phyloP scores from a whole-genome alignment of 2,888 invertebrate genomes.

The Diploptera punctata region DNA sequence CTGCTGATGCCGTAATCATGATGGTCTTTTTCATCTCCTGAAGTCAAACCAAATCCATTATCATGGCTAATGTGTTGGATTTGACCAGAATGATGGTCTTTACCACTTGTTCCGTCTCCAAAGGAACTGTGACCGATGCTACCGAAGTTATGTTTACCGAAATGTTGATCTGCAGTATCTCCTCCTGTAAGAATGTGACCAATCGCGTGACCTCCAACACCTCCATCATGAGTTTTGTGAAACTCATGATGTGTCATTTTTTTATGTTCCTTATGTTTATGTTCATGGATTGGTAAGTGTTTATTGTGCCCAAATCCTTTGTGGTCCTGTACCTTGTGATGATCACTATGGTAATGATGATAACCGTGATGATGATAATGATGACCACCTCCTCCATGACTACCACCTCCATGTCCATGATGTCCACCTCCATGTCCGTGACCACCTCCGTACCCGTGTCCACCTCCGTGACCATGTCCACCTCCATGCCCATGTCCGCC shows the following conservation, averaged over 20 bases:
- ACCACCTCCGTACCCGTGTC: slow-evolving; percentile 47
- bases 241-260: background rate
- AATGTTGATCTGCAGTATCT: too few species aligned
- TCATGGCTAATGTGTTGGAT: too few species aligned
- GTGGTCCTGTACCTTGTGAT: slow-evolving; percentile 18
- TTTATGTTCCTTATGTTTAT: background rate
- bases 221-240: background rate
- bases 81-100: too few species aligned
- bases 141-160: too few species aligned
- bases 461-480: slow-evolving; percentile 54
- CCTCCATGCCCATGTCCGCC: slow-evolving; percentile 46
- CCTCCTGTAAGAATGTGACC: too few species aligned
- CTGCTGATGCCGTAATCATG: too few species aligned
- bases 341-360: background rate
- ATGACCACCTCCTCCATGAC: background rate
- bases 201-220: too few species aligned
- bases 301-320: too few species aligned
- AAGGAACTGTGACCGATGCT: too few species aligned
- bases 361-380: slow-evolving; percentile 8
- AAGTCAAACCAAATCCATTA: too few species aligned
- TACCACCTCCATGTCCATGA: slow-evolving; percentile 10
- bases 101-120: too few species aligned
- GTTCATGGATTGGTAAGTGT: background rate
- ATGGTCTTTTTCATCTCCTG: too few species aligned
- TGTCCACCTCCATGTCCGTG: slow-evolving; percentile 48